phyloP scores from a whole-genome alignment of 2,888 invertebrate species.

The Copidosoma aretas region DNA sequence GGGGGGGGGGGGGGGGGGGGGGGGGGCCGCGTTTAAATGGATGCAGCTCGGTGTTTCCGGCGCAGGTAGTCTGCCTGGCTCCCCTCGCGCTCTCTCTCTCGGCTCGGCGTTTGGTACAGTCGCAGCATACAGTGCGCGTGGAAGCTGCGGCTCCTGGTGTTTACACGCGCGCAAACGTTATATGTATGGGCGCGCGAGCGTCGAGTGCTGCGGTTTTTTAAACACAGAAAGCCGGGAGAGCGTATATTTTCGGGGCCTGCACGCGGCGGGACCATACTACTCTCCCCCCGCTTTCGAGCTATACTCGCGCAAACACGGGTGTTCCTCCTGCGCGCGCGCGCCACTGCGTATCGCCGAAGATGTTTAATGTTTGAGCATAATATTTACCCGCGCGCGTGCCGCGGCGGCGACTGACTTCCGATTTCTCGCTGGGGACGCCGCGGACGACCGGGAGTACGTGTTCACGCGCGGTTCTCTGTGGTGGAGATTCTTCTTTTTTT shows the following conservation, averaged over 20 bases:
- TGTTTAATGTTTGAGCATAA: constrained; percentile 58
- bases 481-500: too few species aligned
- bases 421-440: constrained; percentile 34
- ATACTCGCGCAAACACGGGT: constrained; percentile 24
- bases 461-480: too few species aligned
- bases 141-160: background rate
- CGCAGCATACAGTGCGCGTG: too few species aligned
- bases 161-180: background rate
- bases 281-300: background rate
- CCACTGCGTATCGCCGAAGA: constrained; percentile 48
- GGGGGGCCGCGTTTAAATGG: constrained; percentile 60
- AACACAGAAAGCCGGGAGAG: background rate
- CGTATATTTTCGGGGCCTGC: background rate
- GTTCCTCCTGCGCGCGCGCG: constrained; percentile 10
- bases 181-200: background rate
- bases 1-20: too few species aligned
- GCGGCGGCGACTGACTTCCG: constrained; percentile 45
- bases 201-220: background rate
- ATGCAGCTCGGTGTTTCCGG: constrained; percentile 57
- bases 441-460: too few species aligned
- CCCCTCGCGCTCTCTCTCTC: constrained; percentile 2
- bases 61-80: constrained; percentile 51
- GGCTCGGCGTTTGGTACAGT: too few species aligned
- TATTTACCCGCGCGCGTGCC: constrained; percentile 50
- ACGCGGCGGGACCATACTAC: too few species aligned